Conservation (phyloP, 2,888 invertebrate species). For the Leucophenga maculata region DNA sequence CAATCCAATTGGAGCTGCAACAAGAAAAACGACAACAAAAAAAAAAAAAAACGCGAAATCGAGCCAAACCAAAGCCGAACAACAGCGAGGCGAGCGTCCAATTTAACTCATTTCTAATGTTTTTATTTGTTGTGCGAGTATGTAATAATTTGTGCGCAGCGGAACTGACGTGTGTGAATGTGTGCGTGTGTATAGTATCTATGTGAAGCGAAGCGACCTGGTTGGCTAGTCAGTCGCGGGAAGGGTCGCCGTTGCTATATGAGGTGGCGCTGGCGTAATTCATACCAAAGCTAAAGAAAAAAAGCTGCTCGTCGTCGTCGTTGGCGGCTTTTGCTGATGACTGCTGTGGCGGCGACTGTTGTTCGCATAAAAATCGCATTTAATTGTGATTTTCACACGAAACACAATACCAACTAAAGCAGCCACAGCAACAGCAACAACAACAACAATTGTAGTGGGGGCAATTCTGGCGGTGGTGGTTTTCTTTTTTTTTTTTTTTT, state of each 20-base stretch:
- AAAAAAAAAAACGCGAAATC: neutral
- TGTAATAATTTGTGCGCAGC: neutral
- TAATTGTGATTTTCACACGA: conserved; percentile 63
- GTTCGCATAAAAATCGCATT: conserved; percentile 70
- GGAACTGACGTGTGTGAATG: neutral
- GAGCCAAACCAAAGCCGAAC: neutral
- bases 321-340: neutral
- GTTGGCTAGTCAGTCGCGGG: conserved; percentile 12
- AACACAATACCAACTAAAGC: conserved; percentile 18
- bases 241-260: neutral
- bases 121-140: neutral
- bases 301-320: neutral
- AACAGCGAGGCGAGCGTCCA: neutral
- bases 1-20: neutral
- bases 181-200: conserved; percentile 16
- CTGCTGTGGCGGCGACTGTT: conserved; percentile 48
- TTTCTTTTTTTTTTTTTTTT: conserved; percentile 23
- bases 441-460: conserved; percentile 1
- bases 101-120: neutral
- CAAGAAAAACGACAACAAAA: neutral
- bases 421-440: neutral
- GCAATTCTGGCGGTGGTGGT: conserved; percentile 42
- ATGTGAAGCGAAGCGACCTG: conserved; percentile 42
- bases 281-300: neutral
- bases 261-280: neutral